These are phyloP conservation scores for Bucco capensis DNA, from an alignment of 2,113 vertebrate genomes.

Conservation along the genomic window DNA sequence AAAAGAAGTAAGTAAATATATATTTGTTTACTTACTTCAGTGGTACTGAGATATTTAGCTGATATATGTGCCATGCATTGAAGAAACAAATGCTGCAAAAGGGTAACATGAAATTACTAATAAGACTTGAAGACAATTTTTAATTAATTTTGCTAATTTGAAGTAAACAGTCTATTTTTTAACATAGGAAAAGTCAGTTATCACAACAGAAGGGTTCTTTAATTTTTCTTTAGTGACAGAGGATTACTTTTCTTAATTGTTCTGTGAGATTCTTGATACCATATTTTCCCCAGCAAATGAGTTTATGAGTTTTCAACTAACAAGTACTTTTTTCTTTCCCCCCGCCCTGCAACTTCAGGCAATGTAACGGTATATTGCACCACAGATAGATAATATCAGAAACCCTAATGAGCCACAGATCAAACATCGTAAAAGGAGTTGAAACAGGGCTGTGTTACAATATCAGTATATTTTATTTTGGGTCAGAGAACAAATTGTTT, in stretches of 20 bases:
- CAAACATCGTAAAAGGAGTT: neutral
- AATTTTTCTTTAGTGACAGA: neutral
- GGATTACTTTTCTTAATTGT: neutral
- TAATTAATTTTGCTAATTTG: neutral
- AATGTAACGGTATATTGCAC: neutral
- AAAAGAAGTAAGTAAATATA: neutral
- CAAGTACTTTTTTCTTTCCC: neutral
- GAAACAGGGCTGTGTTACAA: neutral
- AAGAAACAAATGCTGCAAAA: neutral
- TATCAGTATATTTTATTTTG: neutral
- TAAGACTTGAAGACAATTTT: neutral
- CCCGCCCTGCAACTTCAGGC: neutral
- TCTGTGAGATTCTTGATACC: neutral
- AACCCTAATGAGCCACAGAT: neutral
- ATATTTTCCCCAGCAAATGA: neutral
- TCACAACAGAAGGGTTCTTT: neutral
- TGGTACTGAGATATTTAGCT: neutral
- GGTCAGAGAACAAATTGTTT: conserved; percentile 39
- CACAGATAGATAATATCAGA: neutral
- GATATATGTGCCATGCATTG: neutral
- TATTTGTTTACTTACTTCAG: neutral
- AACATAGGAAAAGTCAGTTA: neutral
- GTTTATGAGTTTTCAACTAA: neutral
- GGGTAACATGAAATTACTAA: neutral
- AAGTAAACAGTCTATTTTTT: neutral